phyloP scores from a whole-genome alignment of 2,113 vertebrate species.

The Ammospiza nelsoni region DNA sequence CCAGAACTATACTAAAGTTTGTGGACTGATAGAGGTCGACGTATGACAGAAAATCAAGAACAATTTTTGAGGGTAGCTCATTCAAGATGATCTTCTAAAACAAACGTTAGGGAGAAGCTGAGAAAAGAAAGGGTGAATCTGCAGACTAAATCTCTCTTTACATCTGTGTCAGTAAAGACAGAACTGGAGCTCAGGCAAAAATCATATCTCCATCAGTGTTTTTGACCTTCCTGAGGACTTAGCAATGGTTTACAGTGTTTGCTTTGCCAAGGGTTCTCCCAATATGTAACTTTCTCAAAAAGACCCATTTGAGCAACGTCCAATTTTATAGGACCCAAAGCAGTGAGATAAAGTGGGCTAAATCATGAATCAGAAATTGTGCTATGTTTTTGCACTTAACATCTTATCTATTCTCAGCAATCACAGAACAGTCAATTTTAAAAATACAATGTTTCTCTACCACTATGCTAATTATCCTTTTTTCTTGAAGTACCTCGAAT shows the following conservation, averaged over 20 bases:
- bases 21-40: neutral
- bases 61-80: neutral
- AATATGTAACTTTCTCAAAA: neutral
- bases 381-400: neutral
- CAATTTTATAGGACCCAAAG: neutral
- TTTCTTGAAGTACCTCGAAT: neutral
- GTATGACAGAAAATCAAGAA: neutral
- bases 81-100: neutral
- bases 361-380: neutral
- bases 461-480: neutral
- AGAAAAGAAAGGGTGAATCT: neutral
- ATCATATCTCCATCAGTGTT: neutral
- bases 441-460: neutral
- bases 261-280: neutral
- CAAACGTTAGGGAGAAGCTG: neutral
- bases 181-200: neutral
- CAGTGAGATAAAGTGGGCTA: neutral
- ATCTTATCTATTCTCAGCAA: neutral
- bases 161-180: neutral
- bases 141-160: neutral
- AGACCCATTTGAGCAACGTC: neutral
- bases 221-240: neutral
- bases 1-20: neutral
- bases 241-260: neutral
- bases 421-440: neutral